Evolutionary conservation across 2,797 vertebrate genomes (phyloP).

Genomic region (Simalia tracyae): DNA sequence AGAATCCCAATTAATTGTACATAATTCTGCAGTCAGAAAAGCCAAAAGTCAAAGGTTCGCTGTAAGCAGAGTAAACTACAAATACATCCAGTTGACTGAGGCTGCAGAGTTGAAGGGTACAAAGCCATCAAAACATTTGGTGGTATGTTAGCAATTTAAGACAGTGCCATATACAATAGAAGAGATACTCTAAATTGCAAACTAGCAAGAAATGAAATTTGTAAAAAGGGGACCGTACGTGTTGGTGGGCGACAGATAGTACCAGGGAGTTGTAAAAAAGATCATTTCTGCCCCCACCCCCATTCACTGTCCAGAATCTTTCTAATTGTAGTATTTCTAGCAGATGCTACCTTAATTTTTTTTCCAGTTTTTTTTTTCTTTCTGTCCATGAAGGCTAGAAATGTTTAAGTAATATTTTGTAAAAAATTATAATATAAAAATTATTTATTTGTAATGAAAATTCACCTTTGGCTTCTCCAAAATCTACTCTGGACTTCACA

Average conservation of each 20-base stretch:
- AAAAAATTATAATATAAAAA: background rate
- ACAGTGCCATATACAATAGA: background rate
- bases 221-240: background rate
- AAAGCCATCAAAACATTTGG: background rate
- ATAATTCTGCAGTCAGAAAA: slow-evolving; percentile 28
- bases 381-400: background rate
- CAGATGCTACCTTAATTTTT: background rate
- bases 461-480: background rate
- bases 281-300: background rate
- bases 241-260: background rate
- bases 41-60: background rate
- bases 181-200: background rate
- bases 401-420: background rate
- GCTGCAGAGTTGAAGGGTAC: background rate
- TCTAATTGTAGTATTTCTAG: background rate
- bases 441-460: background rate
- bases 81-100: background rate
- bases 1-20: slow-evolving; percentile 18
- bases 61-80: background rate
- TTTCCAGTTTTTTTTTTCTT: background rate
- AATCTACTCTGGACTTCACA: slow-evolving; percentile 7
- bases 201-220: background rate
- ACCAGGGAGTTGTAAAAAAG: background rate
- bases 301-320: background rate
- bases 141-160: background rate